A percentile compares a stretch with the other conserved stretches of the same genome.
phyloP scores from a whole-genome alignment of 2,888 invertebrate genomes.

The Mimas tiliae region DNA sequence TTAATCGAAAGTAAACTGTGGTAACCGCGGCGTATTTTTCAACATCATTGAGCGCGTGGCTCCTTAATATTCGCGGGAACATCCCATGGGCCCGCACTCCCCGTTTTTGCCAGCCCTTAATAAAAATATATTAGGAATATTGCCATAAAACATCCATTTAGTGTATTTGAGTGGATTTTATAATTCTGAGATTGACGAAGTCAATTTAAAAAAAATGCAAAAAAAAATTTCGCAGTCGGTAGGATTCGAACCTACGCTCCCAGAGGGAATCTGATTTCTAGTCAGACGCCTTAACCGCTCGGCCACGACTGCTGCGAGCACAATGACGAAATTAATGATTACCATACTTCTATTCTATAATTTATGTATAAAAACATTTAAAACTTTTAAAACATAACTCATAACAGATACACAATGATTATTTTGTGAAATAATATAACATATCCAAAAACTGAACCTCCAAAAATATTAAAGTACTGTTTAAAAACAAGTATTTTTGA shows the following conservation, averaged over 20 bases:
- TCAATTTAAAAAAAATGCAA: not conserved
- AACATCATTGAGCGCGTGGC: conserved; percentile 35
- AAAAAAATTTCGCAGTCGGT: conserved; percentile 88
- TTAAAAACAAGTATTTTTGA: too few relatives aligned
- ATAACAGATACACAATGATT: too few relatives aligned
- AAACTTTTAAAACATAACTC: too few relatives aligned
- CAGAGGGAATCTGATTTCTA: conserved; percentile 96
- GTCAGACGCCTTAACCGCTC: conserved; percentile 96
- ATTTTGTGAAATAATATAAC: too few relatives aligned
- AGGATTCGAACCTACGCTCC: conserved; percentile 96
- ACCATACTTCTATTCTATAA: too few relatives aligned
- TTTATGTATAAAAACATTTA: too few relatives aligned
- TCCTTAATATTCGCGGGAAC: conserved; percentile 36
- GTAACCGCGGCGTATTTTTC: conserved; percentile 42
- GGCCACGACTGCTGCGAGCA: conserved; percentile 88
- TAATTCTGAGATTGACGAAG: conserved; percentile 30
- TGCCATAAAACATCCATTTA: conserved; percentile 7
- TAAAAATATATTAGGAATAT: not conserved
- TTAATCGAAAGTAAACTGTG: conserved; percentile 53
- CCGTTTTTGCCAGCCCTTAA: not conserved
- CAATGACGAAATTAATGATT: not conserved
- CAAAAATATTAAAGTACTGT: too few relatives aligned
- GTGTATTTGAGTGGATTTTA: not conserved
- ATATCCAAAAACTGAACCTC: too few relatives aligned
- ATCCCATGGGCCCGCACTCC: not conserved